Evolutionary conservation across 2,797 vertebrate species (phyloP), one percentile per base, ranked within the genome.

Genomic region (Eulemur coronatus): DNA sequence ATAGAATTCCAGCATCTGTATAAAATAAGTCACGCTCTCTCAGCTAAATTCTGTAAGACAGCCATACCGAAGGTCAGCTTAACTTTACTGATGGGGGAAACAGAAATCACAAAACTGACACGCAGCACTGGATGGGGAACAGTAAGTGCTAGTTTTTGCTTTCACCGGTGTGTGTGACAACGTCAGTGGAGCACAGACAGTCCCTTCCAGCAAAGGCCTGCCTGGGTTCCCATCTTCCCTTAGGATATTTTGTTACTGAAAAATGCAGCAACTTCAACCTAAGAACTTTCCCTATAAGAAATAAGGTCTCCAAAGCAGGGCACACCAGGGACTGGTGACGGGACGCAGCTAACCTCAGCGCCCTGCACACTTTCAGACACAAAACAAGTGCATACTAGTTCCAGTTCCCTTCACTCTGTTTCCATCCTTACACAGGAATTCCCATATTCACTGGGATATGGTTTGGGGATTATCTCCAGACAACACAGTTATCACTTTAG

Each of bases 1-100:
- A 17, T 99, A 99, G 98, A 99, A 99, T 96, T 99, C 99, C 95
- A 99, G 96, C 99, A 99, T 98, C 99, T 99, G 84, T 43, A 61
- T 2, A 76, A 95, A 57, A 88, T 38, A 92, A 96, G 28, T 70
- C 30, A 88, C 0, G 24, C 22, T 5, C 30, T 10, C 38, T 87
- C 35, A 86, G 50, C 22, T 43, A 52, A 50, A 50, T 85, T 78
- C 46, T 89, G 4, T 76, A 70, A 89, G n/a, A 55, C 18, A n/a
- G 63, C 63, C 38, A 20, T 69, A 5, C 35, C 22, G 10, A 84
- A 50, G 46, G 52, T 2, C 15, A 67, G 35, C 55, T 38, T 18
- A 65, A 50, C 2, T 59, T 75, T 52, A 38, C 7, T 33, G 65
- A 65, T 24, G 12, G 38, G 46, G 3, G 61, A 18, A n/a, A 3